These are phyloP conservation scores for Rafetus swinhoei DNA, from an alignment of 2,113 vertebrate species.

Conservation along the genomic window DNA sequence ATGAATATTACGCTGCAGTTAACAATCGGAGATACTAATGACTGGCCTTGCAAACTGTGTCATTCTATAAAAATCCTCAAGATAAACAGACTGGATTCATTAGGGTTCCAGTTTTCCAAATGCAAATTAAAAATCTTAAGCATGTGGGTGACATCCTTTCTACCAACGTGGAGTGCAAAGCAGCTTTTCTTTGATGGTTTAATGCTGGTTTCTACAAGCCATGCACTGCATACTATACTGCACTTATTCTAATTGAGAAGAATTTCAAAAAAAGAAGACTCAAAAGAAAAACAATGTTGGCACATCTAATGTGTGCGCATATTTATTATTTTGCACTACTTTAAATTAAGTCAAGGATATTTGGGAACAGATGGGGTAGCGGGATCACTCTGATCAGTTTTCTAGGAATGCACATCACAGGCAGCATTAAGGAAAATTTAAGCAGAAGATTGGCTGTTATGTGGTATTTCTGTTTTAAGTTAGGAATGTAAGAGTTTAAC, in stretches of 20 bases:
- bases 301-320: neutral
- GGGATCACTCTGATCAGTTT: neutral
- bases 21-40: neutral
- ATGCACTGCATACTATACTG: neutral
- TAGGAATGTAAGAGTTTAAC: too few relatives aligned
- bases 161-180: neutral
- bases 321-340: neutral
- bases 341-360: neutral
- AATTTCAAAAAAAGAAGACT: neutral
- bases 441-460: neutral
- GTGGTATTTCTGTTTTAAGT: neutral
- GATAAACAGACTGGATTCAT: neutral
- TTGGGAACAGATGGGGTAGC: accelerated
- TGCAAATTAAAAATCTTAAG: neutral
- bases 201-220: neutral
- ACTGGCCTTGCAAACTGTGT: neutral
- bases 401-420: neutral
- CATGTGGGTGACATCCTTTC: neutral
- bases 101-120: neutral
- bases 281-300: neutral
- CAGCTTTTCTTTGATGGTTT: neutral
- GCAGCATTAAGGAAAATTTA: neutral
- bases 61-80: neutral
- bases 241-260: neutral
- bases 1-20: neutral